Conservation (phyloP, 2,888 invertebrate genomes). For the Amorpha juglandis region DNA sequence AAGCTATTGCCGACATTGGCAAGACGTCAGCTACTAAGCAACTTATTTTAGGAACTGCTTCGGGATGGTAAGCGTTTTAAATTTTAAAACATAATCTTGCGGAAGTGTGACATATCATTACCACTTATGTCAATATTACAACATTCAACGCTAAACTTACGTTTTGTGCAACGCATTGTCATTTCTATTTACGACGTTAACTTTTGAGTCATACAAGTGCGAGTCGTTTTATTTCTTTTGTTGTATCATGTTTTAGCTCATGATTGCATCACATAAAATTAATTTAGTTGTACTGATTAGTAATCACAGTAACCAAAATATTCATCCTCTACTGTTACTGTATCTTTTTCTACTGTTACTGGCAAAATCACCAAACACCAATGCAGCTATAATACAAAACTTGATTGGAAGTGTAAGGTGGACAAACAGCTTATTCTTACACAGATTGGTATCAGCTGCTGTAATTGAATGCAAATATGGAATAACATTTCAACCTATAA, state of each 20-base stretch:
- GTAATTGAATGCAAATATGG: constrained; percentile 10
- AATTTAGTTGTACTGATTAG: too few relatives aligned
- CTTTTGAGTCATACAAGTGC: constrained; percentile 1
- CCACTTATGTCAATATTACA: background rate
- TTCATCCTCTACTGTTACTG: too few relatives aligned
- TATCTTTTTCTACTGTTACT: too few relatives aligned
- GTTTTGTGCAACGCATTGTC: constrained; percentile 26
- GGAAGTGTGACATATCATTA: background rate
- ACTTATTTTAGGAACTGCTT: constrained; percentile 92
- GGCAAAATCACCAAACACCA: too few relatives aligned
- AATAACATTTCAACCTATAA: too few relatives aligned
- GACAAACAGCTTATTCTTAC: too few relatives aligned
- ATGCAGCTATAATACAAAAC: too few relatives aligned
- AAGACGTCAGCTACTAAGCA: constrained; percentile 94
- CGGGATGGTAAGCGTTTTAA: constrained; percentile 90
- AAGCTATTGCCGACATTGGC: constrained; percentile 91
- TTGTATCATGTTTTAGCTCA: too few relatives aligned
- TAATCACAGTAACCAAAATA: too few relatives aligned
- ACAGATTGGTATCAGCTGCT: background rate
- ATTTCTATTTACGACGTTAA: constrained; percentile 8
- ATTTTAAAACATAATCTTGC: constrained; percentile 1
- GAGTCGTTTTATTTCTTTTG: too few relatives aligned
- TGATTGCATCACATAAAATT: too few relatives aligned
- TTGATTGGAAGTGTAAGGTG: too few relatives aligned
- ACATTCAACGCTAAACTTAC: background rate